Conservation (phyloP, 2,797 vertebrate species). For the Darevskia nairensis region DNA sequence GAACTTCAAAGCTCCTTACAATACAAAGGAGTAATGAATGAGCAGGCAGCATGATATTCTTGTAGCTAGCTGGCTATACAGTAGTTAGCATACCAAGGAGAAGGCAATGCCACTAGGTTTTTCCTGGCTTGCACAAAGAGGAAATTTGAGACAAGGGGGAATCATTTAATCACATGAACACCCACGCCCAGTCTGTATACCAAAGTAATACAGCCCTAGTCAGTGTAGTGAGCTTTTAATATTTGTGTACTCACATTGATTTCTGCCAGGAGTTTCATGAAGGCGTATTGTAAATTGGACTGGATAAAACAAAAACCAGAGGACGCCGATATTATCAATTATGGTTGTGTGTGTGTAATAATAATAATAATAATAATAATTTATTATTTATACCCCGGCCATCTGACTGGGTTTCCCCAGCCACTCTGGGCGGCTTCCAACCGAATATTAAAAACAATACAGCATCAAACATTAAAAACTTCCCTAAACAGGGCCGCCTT, state of each 20-base stretch:
- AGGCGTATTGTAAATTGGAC: constrained; percentile 17
- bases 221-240: background rate
- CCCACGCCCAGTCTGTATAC: background rate
- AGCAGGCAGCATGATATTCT: background rate
- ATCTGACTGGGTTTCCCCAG: no score
- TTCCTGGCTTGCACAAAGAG: background rate
- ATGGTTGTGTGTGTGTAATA: background rate
- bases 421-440: no score
- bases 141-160: background rate
- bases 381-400: no score
- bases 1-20: constrained; percentile 6
- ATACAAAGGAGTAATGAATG: background rate
- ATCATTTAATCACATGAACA: background rate
- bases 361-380: no score
- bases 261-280: constrained; percentile 5
- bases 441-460: no score
- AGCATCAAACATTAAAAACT: no score
- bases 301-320: constrained; percentile 28
- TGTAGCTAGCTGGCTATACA: background rate
- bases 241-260: constrained; percentile 9
- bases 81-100: background rate
- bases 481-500: no score
- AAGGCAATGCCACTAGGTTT: background rate
- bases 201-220: background rate
- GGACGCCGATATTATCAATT: constrained; percentile 27